phyloP scores from a whole-genome alignment of 2,797 vertebrate genomes.

The Trachops cirrhosus region DNA sequence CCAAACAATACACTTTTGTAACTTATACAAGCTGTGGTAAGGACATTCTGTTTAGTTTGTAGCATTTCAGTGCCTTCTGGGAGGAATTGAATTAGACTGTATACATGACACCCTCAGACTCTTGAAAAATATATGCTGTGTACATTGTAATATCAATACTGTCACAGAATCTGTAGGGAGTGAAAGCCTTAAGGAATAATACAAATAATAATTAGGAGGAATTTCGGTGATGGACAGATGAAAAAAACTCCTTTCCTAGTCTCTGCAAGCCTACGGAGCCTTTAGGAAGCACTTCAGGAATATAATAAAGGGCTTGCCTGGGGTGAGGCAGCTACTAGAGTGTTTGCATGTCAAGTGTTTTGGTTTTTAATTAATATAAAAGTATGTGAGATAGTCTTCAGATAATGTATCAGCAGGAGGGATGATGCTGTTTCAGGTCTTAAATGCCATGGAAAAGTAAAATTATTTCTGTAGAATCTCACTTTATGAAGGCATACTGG shows the following conservation, averaged over 20 bases:
- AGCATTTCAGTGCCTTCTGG: neutral
- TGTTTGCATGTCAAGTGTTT: conserved; percentile 64
- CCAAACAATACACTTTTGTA: neutral
- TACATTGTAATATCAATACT: conserved; percentile 44
- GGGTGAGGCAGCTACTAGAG: conserved; percentile 10
- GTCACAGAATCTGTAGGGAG: conserved; percentile 48
- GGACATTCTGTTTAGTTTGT: conserved; percentile 46
- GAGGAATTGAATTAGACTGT: conserved; percentile 22
- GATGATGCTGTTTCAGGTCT: neutral
- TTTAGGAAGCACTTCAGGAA: conserved; percentile 70
- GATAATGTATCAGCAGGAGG: neutral
- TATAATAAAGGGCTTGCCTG: conserved; percentile 51
- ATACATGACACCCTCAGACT: neutral
- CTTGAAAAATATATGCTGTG: conserved; percentile 56
- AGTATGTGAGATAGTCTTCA: conserved; percentile 51
- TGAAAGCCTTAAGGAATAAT: conserved; percentile 64
- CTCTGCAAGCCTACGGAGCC: conserved; percentile 57
- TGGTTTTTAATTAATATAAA: conserved; percentile 72
- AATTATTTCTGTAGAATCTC: neutral
- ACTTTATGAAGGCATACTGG: conserved; percentile 41
- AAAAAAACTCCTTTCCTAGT: conserved; percentile 48
- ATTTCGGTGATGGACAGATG: conserved; percentile 63
- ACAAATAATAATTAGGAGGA: conserved; percentile 59
- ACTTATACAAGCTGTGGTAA: neutral
- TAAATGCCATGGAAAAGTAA: conserved; percentile 36